phyloP scores from a whole-genome alignment of 2,113 vertebrate species.

The Pyrgilauda ruficollis region DNA sequence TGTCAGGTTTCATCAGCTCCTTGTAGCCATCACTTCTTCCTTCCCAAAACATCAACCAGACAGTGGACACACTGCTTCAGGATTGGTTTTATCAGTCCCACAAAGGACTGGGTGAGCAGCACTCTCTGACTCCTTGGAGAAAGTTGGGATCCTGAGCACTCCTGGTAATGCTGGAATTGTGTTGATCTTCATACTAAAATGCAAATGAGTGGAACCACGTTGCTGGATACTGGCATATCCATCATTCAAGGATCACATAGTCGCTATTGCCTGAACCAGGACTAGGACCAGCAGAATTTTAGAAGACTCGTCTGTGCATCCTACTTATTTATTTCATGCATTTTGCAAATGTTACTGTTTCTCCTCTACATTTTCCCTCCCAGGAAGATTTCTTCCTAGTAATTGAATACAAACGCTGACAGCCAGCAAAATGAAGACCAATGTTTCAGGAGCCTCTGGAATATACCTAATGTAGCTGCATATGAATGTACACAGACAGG shows the following conservation, averaged over 20 bases:
- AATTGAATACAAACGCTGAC: neutral
- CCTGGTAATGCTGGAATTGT: neutral
- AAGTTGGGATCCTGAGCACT: neutral
- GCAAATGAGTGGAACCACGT: neutral
- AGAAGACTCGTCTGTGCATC: neutral
- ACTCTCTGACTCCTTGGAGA: neutral
- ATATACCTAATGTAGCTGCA: neutral
- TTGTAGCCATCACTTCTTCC: neutral
- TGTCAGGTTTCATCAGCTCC: neutral
- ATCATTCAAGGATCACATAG: neutral
- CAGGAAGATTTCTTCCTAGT: neutral
- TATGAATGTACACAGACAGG: neutral
- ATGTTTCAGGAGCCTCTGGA: neutral
- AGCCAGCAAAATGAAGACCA: neutral
- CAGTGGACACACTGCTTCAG: neutral
- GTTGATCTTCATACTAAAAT: neutral
- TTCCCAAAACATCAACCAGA: neutral
- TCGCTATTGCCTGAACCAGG: neutral
- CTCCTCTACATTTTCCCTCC: neutral
- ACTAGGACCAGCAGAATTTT: neutral
- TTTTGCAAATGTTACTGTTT: neutral
- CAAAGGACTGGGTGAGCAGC: neutral
- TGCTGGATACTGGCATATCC: neutral
- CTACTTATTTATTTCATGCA: neutral
- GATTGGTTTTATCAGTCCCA: neutral